phyloP scores from a whole-genome alignment of 2,888 invertebrate species.

The Clusia tigrina region DNA sequence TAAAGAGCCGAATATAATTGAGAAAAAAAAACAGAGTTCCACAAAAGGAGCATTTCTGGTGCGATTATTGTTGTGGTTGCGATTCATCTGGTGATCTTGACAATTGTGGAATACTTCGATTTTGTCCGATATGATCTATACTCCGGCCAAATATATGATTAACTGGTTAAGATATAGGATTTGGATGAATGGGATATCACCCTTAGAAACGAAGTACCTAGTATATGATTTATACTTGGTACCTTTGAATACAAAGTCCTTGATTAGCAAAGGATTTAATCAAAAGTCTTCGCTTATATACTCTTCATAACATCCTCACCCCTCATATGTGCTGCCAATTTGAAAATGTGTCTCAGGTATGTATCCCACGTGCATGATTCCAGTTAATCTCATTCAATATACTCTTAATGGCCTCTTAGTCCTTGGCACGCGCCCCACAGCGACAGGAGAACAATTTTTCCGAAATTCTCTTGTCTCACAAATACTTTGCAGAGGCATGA shows the following conservation, averaged over 20 bases:
- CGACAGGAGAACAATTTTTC: constrained; percentile 36
- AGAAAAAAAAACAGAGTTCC: too few relatives aligned
- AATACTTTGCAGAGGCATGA: neutral
- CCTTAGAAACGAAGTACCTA: neutral
- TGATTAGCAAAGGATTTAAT: neutral
- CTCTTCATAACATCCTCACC: too few relatives aligned
- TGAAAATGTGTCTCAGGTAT: neutral
- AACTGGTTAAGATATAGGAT: too few relatives aligned
- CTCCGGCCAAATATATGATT: too few relatives aligned
- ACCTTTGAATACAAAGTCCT: neutral
- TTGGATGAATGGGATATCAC: too few relatives aligned
- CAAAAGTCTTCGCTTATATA: too few relatives aligned
- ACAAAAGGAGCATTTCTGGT: too few relatives aligned
- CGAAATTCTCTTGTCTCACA: constrained; percentile 6
- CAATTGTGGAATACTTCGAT: too few relatives aligned
- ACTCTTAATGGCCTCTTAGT: constrained; percentile 46
- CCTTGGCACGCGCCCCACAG: constrained; percentile 60
- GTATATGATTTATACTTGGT: neutral
- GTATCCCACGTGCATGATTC: neutral
- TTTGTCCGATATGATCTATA: too few relatives aligned
- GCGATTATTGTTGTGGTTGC: too few relatives aligned
- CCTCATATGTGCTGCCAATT: neutral
- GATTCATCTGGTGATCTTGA: too few relatives aligned
- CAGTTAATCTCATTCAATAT: constrained; percentile 1
- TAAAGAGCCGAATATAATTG: too few relatives aligned